These are phyloP conservation scores for Oscarella lobularis DNA, from an alignment of 37 sponge, comb jelly and placozoan species.

Conservation along the genomic window DNA sequence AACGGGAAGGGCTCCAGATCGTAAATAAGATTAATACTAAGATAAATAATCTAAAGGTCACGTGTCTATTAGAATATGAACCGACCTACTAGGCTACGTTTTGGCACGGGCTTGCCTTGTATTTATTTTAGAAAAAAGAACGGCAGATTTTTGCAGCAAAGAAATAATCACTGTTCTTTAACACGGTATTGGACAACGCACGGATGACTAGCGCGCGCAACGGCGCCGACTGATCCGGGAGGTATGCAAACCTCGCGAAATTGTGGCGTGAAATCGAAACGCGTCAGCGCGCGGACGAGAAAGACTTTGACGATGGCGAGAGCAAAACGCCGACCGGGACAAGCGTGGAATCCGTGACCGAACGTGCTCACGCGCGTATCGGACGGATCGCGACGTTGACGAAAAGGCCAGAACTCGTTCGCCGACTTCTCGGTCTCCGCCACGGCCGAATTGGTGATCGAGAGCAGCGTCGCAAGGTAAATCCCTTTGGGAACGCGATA, in stretches of 20 bases:
- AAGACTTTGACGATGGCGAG: neutral
- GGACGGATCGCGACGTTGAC: neutral
- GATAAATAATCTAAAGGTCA: too few species aligned
- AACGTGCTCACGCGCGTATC: neutral
- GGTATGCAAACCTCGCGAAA: neutral
- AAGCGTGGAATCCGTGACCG: slow-evolving; percentile 5
- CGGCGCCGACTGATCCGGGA: slow-evolving; percentile 3
- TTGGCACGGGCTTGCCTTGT: too few species aligned
- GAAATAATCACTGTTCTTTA: too few species aligned
- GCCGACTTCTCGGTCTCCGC: neutral
- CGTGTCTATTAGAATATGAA: too few species aligned
- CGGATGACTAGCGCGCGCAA: neutral
- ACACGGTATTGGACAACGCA: slow-evolving; percentile 3
- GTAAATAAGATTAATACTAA: too few species aligned
- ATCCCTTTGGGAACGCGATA: neutral
- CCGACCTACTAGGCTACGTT: too few species aligned
- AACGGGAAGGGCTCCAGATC: too few species aligned
- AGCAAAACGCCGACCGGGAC: neutral
- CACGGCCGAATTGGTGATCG: neutral
- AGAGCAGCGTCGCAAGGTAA: slow-evolving; percentile 8
- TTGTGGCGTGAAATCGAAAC: neutral
- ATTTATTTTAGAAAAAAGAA: too few species aligned
- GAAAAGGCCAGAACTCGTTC: slow-evolving; percentile 1
- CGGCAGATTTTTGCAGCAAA: too few species aligned
- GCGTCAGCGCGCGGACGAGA: neutral